phyloP scores from a whole-genome alignment of 2,113 vertebrate genomes.

The Tupaia chinensis region DNA sequence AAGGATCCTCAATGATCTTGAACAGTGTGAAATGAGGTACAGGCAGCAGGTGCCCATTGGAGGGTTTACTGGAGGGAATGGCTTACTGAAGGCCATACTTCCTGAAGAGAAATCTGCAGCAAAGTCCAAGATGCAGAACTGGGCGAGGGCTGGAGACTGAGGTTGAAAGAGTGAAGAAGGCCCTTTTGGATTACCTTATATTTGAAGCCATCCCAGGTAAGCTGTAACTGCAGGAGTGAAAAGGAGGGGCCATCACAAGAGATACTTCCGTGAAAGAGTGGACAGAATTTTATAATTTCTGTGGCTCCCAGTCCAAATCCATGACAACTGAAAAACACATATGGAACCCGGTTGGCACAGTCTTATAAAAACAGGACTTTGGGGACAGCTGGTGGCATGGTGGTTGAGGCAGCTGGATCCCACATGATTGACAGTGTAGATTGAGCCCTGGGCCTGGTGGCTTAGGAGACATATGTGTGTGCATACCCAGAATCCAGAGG shows the following conservation, averaged over 20 bases:
- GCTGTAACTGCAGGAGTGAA: not conserved
- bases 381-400: too few relatives aligned
- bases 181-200: not conserved
- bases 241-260: not conserved
- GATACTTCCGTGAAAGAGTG: too few relatives aligned
- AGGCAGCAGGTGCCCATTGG: not conserved
- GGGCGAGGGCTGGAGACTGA: not conserved
- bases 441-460: too few relatives aligned
- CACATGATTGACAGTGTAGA: too few relatives aligned
- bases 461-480: too few relatives aligned
- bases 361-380: not conserved
- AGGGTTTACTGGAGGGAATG: not conserved
- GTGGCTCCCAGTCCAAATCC: not conserved
- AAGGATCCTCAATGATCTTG: not conserved
- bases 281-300: not conserved
- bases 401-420: too few relatives aligned
- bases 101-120: not conserved
- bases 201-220: not conserved
- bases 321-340: not conserved
- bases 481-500: too few relatives aligned
- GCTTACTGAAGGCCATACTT: not conserved
- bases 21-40: not conserved
- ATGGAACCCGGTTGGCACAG: not conserved
- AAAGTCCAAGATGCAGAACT: not conserved
- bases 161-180: accelerated